Conservation (phyloP, 2,797 vertebrate species). For the Diglossa cyanea region DNA sequence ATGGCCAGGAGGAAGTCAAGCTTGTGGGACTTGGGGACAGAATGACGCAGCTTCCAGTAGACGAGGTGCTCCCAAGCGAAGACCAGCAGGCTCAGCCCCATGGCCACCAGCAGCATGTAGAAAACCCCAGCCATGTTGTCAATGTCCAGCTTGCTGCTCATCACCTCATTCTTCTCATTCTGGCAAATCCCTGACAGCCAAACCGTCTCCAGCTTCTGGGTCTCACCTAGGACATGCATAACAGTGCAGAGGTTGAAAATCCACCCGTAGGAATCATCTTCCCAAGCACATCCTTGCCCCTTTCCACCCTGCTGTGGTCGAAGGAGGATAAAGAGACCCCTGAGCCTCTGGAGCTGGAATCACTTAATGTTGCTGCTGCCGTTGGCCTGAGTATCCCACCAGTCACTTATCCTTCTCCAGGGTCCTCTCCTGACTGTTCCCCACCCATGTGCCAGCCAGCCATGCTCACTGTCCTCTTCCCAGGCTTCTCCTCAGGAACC, state of each 20-base stretch:
- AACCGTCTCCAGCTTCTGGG: conserved; percentile 93
- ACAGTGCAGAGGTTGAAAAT: not conserved
- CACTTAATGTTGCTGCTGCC: not conserved
- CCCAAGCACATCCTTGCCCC: not conserved
- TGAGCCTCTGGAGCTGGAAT: not conserved
- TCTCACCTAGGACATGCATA: conserved; percentile 82
- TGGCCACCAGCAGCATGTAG: conserved; percentile 98
- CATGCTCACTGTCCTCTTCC: not conserved
- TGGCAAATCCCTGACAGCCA: conserved; percentile 98
- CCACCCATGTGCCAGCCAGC: not conserved
- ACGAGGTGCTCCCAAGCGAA: conserved; percentile 97
- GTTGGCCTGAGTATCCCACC: not conserved
- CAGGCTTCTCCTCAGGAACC: not conserved
- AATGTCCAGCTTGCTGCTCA: conserved; percentile 98
- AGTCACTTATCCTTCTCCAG: not conserved
- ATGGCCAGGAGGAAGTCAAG: conserved; percentile 92
- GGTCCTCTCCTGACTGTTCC: not conserved
- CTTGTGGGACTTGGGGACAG: conserved; percentile 83
- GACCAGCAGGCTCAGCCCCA: conserved; percentile 96
- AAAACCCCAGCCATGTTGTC: conserved; percentile 99
- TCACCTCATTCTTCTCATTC: conserved; percentile 98
- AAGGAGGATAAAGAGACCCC: not conserved
- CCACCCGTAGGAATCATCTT: not conserved
- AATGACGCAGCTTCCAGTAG: conserved; percentile 94
- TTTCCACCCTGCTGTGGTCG: not conserved